Evolutionary conservation across 2,797 vertebrate genomes (phyloP).

Genomic region (Limnodromus scolopaceus): DNA sequence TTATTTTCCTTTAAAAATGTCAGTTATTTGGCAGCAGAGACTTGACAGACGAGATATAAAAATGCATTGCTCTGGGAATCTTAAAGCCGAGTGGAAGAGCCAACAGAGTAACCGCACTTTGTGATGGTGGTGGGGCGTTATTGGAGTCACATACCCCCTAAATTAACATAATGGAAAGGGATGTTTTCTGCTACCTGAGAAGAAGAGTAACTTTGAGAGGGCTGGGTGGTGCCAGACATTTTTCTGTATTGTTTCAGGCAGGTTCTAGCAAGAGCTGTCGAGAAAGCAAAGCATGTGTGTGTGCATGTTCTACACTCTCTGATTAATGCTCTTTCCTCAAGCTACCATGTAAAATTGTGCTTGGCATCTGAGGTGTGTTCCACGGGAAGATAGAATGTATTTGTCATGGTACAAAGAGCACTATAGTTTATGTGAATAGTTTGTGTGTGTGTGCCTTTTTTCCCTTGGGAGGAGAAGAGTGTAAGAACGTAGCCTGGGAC

Average conservation of each 20-base stretch:
- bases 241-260: background rate
- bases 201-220: background rate
- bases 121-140: fast-evolving
- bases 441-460: background rate
- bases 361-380: background rate
- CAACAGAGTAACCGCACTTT: background rate
- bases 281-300: background rate
- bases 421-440: background rate
- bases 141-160: background rate
- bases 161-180: background rate
- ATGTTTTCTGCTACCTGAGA: background rate
- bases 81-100: background rate
- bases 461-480: background rate
- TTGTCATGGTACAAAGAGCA: background rate
- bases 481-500: background rate
- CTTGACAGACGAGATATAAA: background rate
- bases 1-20: background rate
- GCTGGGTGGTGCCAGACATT: background rate
- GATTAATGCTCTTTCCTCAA: background rate
- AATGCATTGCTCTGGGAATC: background rate
- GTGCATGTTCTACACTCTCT: background rate
- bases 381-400: background rate
- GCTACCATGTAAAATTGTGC: background rate
- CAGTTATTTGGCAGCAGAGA: background rate
- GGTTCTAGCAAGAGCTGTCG: background rate